phyloP scores from a whole-genome alignment of 2,797 vertebrate species.

The Melanotaenia nigrans region DNA sequence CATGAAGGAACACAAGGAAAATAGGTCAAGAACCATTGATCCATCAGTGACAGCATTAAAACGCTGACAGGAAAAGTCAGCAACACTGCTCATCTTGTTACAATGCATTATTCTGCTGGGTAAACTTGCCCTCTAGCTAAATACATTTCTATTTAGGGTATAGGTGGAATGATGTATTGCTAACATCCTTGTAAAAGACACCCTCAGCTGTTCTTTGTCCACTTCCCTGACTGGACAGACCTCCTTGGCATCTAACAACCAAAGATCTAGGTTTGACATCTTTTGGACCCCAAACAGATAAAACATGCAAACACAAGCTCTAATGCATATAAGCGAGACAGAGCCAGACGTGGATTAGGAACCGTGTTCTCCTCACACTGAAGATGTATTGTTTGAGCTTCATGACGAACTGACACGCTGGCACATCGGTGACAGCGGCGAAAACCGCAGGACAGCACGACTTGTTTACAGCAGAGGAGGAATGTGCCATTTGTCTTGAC shows the following conservation, averaged over 20 bases:
- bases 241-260: background rate
- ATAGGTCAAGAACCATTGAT: background rate
- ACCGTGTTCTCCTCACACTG: constrained; percentile 47
- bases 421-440: constrained; percentile 43
- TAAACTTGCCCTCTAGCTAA: background rate
- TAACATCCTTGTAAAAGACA: too few species aligned
- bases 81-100: background rate
- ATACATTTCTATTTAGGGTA: too few species aligned
- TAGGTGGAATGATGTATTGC: too few species aligned
- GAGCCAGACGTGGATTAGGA: constrained; percentile 8
- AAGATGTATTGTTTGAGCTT: constrained; percentile 50
- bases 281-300: background rate
- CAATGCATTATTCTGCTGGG: background rate
- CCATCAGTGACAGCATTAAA: background rate
- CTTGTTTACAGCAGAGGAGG: constrained; percentile 62
- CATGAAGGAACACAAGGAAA: too few species aligned
- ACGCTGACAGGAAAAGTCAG: background rate
- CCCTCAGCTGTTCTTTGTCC: too few species aligned
- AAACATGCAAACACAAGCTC: constrained; percentile 26
- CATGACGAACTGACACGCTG: constrained; percentile 47
- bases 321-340: constrained; percentile 10
- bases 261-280: constrained; percentile 6
- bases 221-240: background rate
- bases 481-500: constrained; percentile 58
- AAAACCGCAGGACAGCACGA: constrained; percentile 50